A percentile compares a stretch with the other conserved stretches of the same genome.
phyloP scores from a whole-genome alignment of 1,140 invertebrate species.

The Halictus rubicundus region DNA sequence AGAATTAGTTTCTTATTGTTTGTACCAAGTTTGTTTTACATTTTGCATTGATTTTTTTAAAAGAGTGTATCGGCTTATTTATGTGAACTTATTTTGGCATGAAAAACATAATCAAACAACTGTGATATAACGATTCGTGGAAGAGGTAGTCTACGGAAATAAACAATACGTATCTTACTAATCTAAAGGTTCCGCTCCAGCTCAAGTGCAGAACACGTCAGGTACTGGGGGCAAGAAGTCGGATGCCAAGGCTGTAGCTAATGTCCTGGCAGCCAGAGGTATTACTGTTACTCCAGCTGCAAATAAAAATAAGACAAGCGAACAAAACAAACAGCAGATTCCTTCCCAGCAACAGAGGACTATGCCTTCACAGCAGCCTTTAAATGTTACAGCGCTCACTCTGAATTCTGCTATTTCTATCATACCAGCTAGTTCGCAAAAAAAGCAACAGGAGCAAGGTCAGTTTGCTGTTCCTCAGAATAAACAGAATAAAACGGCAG shows the following conservation, averaged over 20 bases:
- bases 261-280: slow-evolving; percentile 87
- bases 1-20: slow-evolving; percentile 25
- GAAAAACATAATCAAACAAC: background rate
- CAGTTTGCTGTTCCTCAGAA: slow-evolving; percentile 80
- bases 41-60: slow-evolving; percentile 6
- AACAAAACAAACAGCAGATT: slow-evolving; percentile 68
- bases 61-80: background rate
- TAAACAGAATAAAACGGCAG: slow-evolving; percentile 69
- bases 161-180: slow-evolving; percentile 71
- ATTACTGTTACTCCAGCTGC: slow-evolving; percentile 86
- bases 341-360: slow-evolving; percentile 63
- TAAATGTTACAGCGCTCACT: slow-evolving; percentile 82
- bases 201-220: slow-evolving; percentile 73
- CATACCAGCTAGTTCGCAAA: slow-evolving; percentile 80
- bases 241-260: slow-evolving; percentile 87
- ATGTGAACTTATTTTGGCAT: background rate
- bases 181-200: slow-evolving; percentile 76
- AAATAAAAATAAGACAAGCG: slow-evolving; percentile 75
- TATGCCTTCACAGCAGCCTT: slow-evolving; percentile 62
- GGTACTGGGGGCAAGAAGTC: slow-evolving; percentile 79
- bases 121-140: slow-evolving; percentile 33
- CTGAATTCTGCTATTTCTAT: slow-evolving; percentile 88
- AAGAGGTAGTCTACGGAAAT: slow-evolving; percentile 63
- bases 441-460: slow-evolving; percentile 74
- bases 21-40: background rate